These are phyloP conservation scores for Alfaro cultratus DNA, from an alignment of 2,797 vertebrate genomes.

Conservation along the genomic window DNA sequence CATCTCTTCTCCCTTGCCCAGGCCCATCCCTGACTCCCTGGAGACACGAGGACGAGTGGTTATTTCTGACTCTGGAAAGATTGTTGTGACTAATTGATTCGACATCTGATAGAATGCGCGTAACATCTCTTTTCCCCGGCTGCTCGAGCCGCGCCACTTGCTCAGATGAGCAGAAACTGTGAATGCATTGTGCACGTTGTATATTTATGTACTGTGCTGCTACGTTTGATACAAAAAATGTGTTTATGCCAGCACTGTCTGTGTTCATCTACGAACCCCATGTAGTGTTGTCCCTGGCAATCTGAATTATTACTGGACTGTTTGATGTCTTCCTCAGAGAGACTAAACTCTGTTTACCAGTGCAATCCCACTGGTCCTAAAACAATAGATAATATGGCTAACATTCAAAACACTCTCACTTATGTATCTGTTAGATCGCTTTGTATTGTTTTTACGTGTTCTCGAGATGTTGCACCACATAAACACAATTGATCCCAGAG, in stretches of 20 bases:
- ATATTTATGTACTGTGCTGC: conserved; percentile 72
- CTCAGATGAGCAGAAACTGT: conserved; percentile 69
- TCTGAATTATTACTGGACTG: conserved; percentile 77
- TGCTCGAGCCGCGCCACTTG: conserved; percentile 64
- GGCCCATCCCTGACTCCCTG: conserved; percentile 66
- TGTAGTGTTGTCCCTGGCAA: conserved; percentile 70
- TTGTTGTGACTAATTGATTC: conserved; percentile 82
- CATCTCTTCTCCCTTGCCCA: conserved; percentile 70
- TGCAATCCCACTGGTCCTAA: conserved; percentile 70
- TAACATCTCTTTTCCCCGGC: conserved; percentile 71
- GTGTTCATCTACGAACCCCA: conserved; percentile 67
- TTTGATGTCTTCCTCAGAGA: conserved; percentile 75
- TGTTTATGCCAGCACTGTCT: conserved; percentile 75
- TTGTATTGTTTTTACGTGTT: conserved; percentile 77
- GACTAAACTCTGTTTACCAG: conserved; percentile 61
- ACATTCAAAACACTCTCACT: conserved; percentile 75
- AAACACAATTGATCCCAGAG: conserved; percentile 76
- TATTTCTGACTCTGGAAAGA: conserved; percentile 78
- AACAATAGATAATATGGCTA: conserved; percentile 76
- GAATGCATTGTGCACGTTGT: conserved; percentile 71
- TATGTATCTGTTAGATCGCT: conserved; percentile 76
- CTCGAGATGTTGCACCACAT: conserved; percentile 71
- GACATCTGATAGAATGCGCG: conserved; percentile 79
- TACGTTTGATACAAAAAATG: conserved; percentile 75
- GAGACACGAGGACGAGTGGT: conserved; percentile 71